phyloP scores from a whole-genome alignment of 2,113 vertebrate species.

The Tonatia bakeri region DNA sequence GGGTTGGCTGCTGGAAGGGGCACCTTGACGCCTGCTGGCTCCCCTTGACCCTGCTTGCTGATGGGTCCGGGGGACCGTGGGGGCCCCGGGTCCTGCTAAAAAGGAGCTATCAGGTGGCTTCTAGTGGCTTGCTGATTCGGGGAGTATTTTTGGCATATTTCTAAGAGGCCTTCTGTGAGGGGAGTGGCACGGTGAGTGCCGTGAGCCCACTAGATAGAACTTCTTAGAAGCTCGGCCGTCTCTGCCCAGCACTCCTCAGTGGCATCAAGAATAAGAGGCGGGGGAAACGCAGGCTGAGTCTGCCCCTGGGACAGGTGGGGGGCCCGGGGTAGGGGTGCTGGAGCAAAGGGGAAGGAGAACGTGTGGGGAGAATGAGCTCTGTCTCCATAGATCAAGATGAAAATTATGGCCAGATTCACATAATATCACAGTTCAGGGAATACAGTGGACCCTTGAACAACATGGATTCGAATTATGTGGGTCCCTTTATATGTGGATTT shows the following conservation, averaged over 20 bases:
- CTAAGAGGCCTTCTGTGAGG: too few relatives aligned
- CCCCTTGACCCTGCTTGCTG: not conserved
- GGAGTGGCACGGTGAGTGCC: not conserved
- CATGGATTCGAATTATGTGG: too few relatives aligned
- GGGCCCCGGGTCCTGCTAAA: not conserved
- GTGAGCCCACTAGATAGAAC: accelerated
- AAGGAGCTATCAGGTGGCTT: not conserved
- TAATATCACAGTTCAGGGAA: not conserved
- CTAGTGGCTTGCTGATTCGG: not conserved
- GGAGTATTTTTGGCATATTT: too few relatives aligned
- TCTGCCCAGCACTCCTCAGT: not conserved
- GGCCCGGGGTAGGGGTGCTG: too few relatives aligned
- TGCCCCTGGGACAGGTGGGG: not conserved
- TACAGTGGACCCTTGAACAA: not conserved
- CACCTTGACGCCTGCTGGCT: not conserved
- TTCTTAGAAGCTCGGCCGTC: not conserved
- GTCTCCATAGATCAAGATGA: not conserved
- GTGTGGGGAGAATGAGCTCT: accelerated
- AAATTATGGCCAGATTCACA: not conserved
- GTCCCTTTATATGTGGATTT: too few relatives aligned
- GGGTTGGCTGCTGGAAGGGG: not conserved
- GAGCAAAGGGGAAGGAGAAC: not conserved
- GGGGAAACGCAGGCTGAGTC: not conserved
- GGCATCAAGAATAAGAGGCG: not conserved
- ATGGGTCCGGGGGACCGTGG: not conserved